Base-by-base conservation (phyloP, 1,140 invertebrate genomes). In the Orchestia grillus region DNA sequence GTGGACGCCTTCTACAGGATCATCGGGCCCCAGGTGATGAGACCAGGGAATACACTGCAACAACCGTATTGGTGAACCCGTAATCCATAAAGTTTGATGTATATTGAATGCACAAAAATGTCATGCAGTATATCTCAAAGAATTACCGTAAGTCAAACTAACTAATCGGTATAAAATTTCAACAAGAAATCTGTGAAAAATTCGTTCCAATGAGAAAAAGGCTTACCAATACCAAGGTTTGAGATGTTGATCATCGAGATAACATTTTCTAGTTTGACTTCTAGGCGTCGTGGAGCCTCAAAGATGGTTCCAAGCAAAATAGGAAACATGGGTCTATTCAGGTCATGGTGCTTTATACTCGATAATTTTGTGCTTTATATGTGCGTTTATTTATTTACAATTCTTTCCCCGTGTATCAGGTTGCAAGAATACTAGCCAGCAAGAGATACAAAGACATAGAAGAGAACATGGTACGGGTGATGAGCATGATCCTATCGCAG, bases 401-500 rank as follows among this genome's bases (percentile, higher is more conserved):
- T 44, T 47, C 0, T 94, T 1, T 47, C 36, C 47, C 6, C 0
- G 43, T n/a, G 15, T 45, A 36, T 94, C 92, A 94, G 92, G 92
- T 94, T 0, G 92, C 92, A 16, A 42, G 92, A 44, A 94, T 94
- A 44, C 40, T 94, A n/a, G 92, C 44, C 41, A 94, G 92, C 44
- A 44, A 94, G 43, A 44, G 47, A 44, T 94, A 44, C 44, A 44
- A 44, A 11, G 4, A 45, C 6, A 8, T 94, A 44, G 44, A 44
- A 42, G 92, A 44, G 36, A 94, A 44, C 36, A 44, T 94, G 92
- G 36, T 94, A 44, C 92, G 92, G 1, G 92, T 94, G 41, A 94
- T 94, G 92, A 94, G 92, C 40, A 94, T 94, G 41, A 94, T 94
- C 41, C 44, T 94, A 11, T 94, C 92, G 19, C 92, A 94, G 40